Evolutionary conservation across 1,140 invertebrate species (phyloP).

Genomic region (Drosophila ercepeae): DNA sequence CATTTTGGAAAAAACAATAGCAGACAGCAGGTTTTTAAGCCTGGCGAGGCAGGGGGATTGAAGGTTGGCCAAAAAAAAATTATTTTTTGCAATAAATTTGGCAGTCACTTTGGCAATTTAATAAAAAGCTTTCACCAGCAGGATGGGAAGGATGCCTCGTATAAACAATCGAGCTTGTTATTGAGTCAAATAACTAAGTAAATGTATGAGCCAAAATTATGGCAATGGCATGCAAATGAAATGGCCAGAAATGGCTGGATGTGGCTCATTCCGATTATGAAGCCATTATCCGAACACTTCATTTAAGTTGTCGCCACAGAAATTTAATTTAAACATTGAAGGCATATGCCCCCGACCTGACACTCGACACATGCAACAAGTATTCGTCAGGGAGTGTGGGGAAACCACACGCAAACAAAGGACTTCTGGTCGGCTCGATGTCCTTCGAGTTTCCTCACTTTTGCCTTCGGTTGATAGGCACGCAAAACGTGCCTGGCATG

Average conservation of each 20-base stretch:
- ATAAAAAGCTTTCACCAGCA: slow-evolving; percentile 62
- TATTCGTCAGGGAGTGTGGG: slow-evolving; percentile 3
- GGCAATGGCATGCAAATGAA: slow-evolving; percentile 79
- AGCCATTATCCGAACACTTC: slow-evolving; percentile 43
- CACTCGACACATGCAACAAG: slow-evolving; percentile 65
- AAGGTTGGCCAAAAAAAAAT: slow-evolving; percentile 39
- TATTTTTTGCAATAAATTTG: slow-evolving; percentile 81
- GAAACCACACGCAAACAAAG: slow-evolving; percentile 50
- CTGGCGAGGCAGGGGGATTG: slow-evolving; percentile 3
- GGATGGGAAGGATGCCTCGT: neutral
- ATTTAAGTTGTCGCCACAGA: slow-evolving; percentile 41
- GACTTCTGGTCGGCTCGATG: slow-evolving; percentile 27
- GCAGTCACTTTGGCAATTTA: slow-evolving; percentile 68
- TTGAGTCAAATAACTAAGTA: slow-evolving; percentile 69
- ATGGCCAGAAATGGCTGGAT: slow-evolving; percentile 40
- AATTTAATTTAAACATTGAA: slow-evolving; percentile 68
- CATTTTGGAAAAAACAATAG: slow-evolving; percentile 76
- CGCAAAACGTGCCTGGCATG: slow-evolving; percentile 74
- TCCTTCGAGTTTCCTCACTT: slow-evolving; percentile 37
- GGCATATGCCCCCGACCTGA: slow-evolving; percentile 7
- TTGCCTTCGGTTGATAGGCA: slow-evolving; percentile 33
- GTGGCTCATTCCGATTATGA: slow-evolving; percentile 38
- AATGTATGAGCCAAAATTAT: slow-evolving; percentile 77
- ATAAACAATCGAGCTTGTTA: slow-evolving; percentile 72
- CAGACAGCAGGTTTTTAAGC: slow-evolving; percentile 42